phyloP scores from a whole-genome alignment of 2,888 invertebrate species.

The Scaptomyza flava region DNA sequence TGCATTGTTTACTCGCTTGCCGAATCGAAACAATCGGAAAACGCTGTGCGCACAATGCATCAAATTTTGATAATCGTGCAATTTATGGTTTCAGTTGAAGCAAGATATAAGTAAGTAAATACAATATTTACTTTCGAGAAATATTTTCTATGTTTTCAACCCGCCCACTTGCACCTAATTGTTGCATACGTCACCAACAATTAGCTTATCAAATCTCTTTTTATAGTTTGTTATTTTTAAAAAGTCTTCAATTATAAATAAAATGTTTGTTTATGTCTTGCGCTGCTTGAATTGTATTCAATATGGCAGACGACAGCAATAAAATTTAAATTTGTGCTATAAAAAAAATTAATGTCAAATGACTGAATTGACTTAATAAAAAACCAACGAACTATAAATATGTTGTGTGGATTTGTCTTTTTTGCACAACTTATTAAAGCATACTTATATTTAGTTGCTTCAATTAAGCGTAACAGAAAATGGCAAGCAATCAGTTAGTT shows the following conservation, averaged over 20 bases:
- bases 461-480: conserved; percentile 39
- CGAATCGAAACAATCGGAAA: conserved; percentile 17
- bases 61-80: conserved; percentile 37
- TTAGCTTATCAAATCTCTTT: no score
- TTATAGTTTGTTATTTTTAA: no score
- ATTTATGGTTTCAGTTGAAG: conserved; percentile 44
- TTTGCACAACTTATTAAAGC: conserved; percentile 27
- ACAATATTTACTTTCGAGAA: no score
- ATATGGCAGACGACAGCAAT: conserved; percentile 17
- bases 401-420: neutral
- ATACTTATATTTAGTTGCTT: conserved; percentile 29
- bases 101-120: neutral
- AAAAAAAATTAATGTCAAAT: conserved; percentile 3
- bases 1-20: conserved; percentile 43
- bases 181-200: no score
- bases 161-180: no score
- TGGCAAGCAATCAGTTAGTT: conserved; percentile 34
- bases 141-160: no score
- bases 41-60: conserved; percentile 9
- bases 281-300: conserved; percentile 2
- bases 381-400: neutral
- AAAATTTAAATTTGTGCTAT: conserved; percentile 5
- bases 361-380: neutral
- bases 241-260: no score
- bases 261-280: neutral